These are phyloP conservation scores for Camponotus fellah DNA, from an alignment of 2,888 invertebrate species.

Conservation along the genomic window DNA sequence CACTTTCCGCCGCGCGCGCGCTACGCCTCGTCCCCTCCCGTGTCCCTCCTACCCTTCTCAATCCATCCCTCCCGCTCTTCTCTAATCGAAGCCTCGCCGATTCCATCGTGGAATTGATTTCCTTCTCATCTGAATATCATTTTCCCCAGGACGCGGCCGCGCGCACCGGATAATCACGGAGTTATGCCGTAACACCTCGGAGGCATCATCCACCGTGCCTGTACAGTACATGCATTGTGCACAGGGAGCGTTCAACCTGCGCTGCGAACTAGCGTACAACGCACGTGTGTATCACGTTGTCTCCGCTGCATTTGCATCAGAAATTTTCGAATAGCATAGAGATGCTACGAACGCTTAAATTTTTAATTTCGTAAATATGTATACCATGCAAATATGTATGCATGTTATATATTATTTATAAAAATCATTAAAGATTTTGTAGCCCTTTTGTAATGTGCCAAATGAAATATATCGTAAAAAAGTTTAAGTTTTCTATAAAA, in stretches of 20 bases:
- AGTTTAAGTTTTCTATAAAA: not conserved
- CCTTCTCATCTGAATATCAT: conserved; percentile 84
- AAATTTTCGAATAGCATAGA: conserved; percentile 11
- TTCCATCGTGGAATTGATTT: conserved; percentile 84
- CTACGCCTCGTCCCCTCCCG: conserved; percentile 22
- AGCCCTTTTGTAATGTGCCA: not conserved
- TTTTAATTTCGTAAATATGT: not conserved
- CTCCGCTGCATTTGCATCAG: not conserved
- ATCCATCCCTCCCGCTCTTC: conserved; percentile 32
- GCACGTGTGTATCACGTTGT: conserved; percentile 30
- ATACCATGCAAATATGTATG: no score
- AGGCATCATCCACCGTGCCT: conserved; percentile 74
- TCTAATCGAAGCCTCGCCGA: conserved; percentile 72
- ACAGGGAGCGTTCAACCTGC: conserved; percentile 61
- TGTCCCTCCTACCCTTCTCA: not conserved
- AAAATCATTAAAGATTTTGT: not conserved
- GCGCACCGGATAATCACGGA: conserved; percentile 80
- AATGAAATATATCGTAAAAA: not conserved
- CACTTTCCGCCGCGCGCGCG: conserved; percentile 69
- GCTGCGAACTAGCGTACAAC: conserved; percentile 71
- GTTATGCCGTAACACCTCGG: conserved; percentile 83
- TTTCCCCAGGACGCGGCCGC: conserved; percentile 80
- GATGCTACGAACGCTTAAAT: not conserved
- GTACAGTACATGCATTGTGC: conserved; percentile 65
- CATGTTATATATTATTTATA: not conserved